phyloP scores from a whole-genome alignment of 2,888 invertebrate species.

The Drosophila ochracea region DNA sequence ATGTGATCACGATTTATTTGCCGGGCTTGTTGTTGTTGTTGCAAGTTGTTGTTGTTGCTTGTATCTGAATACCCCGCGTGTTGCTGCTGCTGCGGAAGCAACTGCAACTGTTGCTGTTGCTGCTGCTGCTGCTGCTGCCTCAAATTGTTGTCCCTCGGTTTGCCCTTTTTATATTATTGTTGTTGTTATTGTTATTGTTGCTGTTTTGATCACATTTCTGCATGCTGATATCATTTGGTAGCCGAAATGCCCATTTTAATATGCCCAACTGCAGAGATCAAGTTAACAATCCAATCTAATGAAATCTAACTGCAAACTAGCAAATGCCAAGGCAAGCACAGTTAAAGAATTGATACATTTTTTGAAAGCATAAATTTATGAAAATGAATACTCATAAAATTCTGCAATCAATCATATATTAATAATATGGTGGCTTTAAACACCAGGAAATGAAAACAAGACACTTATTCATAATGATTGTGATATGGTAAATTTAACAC shows the following conservation, averaged over 20 bases:
- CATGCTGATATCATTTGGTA: constrained; percentile 49
- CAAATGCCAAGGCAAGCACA: not conserved
- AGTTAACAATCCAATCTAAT: constrained; percentile 10
- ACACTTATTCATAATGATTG: not conserved
- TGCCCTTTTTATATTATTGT: constrained; percentile 28
- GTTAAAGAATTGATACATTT: not conserved
- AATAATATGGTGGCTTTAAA: not conserved
- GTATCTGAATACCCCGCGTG: constrained; percentile 70
- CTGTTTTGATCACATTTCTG: constrained; percentile 44
- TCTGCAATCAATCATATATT: not conserved
- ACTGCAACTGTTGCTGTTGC: constrained; percentile 50
- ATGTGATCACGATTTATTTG: constrained; percentile 84
- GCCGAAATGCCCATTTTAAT: constrained; percentile 34
- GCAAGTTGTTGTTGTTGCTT: constrained; percentile 55
- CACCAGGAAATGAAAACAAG: not conserved
- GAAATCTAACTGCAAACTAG: not conserved
- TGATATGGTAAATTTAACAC: no score
- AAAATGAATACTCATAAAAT: not conserved
- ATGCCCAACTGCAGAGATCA: constrained; percentile 14
- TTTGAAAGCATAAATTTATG: not conserved
- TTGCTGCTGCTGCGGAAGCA: constrained; percentile 64
- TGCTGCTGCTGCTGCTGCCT: constrained; percentile 27
- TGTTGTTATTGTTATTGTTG: constrained; percentile 22
- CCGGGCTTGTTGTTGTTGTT: constrained; percentile 50
- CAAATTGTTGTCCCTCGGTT: constrained; percentile 33